Percentiles rank a stretch among this genome's conserved stretches.
These are phyloP conservation scores for Gallinago paraguaiae DNA, from an alignment of 2,113 vertebrate genomes.

Conservation along the genomic window DNA sequence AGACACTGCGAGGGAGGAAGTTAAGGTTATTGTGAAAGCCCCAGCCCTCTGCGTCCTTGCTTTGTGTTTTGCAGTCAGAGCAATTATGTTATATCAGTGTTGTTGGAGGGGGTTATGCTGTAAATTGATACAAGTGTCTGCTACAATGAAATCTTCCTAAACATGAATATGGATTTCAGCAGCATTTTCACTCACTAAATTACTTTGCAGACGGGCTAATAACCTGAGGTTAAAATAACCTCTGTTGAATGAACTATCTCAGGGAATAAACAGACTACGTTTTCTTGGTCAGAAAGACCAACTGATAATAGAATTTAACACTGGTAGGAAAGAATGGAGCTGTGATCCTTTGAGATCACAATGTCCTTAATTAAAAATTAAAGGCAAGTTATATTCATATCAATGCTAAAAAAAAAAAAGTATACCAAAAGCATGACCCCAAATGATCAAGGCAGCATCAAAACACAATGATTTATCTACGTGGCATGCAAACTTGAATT, in stretches of 20 bases:
- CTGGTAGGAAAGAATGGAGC: slow-evolving; percentile 8
- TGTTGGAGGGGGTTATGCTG: slow-evolving; percentile 43
- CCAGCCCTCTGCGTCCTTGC: slow-evolving; percentile 19
- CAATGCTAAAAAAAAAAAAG: not conserved
- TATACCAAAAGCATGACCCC: not conserved
- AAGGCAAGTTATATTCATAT: slow-evolving; percentile 15
- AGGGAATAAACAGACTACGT: slow-evolving; percentile 20
- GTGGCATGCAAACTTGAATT: slow-evolving; percentile 25
- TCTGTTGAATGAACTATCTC: slow-evolving; percentile 48
- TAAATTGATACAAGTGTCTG: slow-evolving; percentile 66
- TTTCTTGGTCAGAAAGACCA: slow-evolving; percentile 62
- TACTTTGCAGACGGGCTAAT: slow-evolving; percentile 64
- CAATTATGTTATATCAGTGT: slow-evolving; percentile 45
- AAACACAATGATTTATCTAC: slow-evolving; percentile 36
- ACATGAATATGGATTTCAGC: slow-evolving; percentile 53
- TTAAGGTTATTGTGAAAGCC: not conserved
- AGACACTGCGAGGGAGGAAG: not conserved
- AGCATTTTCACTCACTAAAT: slow-evolving; percentile 41
- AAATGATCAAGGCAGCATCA: slow-evolving; percentile 47
- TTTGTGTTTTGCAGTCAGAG: slow-evolving; percentile 52
- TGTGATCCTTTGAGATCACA: slow-evolving; percentile 48
- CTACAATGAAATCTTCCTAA: slow-evolving; percentile 51
- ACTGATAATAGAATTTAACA: slow-evolving; percentile 42
- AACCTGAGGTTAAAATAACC: slow-evolving; percentile 63
- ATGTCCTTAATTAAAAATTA: not conserved